Base-by-base conservation (phyloP, 2,113 vertebrate species). In the Sinocyclocheilus anophthalmus region DNA sequence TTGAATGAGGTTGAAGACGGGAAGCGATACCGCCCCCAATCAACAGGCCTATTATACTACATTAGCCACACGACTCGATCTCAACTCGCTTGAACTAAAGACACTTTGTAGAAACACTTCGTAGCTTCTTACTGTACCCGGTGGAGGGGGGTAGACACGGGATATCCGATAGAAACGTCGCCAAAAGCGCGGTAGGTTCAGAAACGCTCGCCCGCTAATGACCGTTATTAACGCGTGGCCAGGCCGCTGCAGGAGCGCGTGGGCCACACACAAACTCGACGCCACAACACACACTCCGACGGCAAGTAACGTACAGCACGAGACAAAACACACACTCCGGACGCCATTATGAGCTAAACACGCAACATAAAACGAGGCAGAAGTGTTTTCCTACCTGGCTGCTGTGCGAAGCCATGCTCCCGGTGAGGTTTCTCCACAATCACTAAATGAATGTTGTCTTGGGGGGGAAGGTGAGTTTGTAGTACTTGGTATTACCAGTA, bases 321-420 rank as follows among this genome's bases (percentile, higher is more conserved):
- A 33, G 30, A 5, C 77, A 24, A 61, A 80, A n/a, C 20, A 73
- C 70, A 22, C 70, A n/a, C 37, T n/a, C 20, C 1, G 20, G 2
- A 6, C 24, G 75, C 26, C 45, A 53, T 53, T 6, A 26, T 10
- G 5, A 10, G 22, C 5, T 45, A 10, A 67, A 5, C 14, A 42
- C 0, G 26, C 0, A 10, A 20, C 42, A 42, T 30, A 63, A 10
- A 50, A 67, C 11, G n/a, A 48, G n/a, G 83, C 83, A 88, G 91
- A 26, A 11, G 42, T 30, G n/a, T n/a, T 16, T 75, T 90, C 91
- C 90, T 95, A 96, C 95, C 95, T 96, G 94, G 91, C 94, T 95
- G 90, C 94, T 93, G 91, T 92, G 90, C 88, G 95, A 93, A 93
- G 95, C 95, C 95, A 95, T 96, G 95, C 95, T 96, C 94, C 94